Conservation (phyloP, 37 sponge, comb jelly and placozoan species). For the Lycopodina hypogea region DNA sequence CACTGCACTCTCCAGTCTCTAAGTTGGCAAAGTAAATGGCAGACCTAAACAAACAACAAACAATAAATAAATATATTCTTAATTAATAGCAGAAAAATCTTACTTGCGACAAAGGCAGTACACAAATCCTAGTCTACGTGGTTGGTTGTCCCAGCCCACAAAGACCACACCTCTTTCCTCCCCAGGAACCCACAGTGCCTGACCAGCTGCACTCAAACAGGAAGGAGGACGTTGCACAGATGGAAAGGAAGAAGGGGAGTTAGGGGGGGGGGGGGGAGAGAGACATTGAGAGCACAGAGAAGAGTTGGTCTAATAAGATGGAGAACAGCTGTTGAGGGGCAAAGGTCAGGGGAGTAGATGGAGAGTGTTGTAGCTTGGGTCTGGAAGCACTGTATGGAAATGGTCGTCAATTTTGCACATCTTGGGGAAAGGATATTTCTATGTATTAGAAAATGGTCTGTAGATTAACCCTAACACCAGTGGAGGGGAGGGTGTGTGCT, state of each 20-base stretch:
- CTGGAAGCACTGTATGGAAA: too few relatives aligned
- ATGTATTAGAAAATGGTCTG: too few relatives aligned
- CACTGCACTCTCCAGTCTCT: slow-evolving; percentile 38
- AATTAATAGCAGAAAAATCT: too few relatives aligned
- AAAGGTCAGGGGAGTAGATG: not conserved
- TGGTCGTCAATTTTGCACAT: too few relatives aligned
- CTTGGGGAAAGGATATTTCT: too few relatives aligned
- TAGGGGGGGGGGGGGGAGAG: slow-evolving; percentile 4
- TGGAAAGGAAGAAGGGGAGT: not conserved
- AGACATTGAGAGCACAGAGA: too few relatives aligned
- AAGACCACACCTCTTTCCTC: slow-evolving; percentile 61
- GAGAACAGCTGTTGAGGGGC: too few relatives aligned
- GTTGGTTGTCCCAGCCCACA: slow-evolving; percentile 78
- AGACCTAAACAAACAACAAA: slow-evolving; percentile 31
- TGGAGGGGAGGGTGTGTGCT: not conserved
- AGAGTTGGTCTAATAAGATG: not conserved
- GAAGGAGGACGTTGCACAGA: not conserved
- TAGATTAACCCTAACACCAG: not conserved
- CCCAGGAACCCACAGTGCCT: slow-evolving; percentile 53
- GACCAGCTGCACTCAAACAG: slow-evolving; percentile 18
- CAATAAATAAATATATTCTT: too few relatives aligned
- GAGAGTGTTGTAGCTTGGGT: too few relatives aligned
- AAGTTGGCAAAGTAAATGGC: slow-evolving; percentile 56
- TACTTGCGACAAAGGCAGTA: slow-evolving; percentile 74
- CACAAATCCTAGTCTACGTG: slow-evolving; percentile 74